phyloP scores from a whole-genome alignment of 2,113 vertebrate species.

The Sminthopsis crassicaudata region DNA sequence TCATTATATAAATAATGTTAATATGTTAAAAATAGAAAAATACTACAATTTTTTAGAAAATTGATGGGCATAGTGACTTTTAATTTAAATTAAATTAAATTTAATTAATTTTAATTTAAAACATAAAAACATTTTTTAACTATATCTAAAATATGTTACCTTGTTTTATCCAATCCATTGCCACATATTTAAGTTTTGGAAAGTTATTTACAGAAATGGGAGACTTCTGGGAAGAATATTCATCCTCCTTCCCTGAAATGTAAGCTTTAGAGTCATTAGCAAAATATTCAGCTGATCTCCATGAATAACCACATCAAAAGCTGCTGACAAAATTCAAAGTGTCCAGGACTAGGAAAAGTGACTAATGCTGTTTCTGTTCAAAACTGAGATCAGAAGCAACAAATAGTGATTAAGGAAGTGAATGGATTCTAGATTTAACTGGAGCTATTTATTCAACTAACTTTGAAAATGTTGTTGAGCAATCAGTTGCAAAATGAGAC shows the following conservation, averaged over 20 bases:
- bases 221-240: neutral
- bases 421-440: neutral
- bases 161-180: neutral
- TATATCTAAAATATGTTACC: neutral
- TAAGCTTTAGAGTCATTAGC: neutral
- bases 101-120: too few relatives aligned
- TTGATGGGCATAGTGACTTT: too few relatives aligned
- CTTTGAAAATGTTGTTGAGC: neutral
- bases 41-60: neutral
- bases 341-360: neutral
- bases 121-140: neutral
- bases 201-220: neutral
- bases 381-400: conserved; percentile 18
- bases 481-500: conserved; percentile 20
- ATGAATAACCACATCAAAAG: neutral
- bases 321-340: neutral
- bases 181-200: neutral
- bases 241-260: neutral
- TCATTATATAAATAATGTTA: neutral
- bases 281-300: neutral
- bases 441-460: neutral
- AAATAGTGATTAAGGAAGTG: conserved; percentile 6
- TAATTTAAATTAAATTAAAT: too few relatives aligned
- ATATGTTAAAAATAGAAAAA: neutral
- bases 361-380: neutral